Base-by-base conservation (phyloP, 2,888 invertebrate species). In the Erpobdella octoculata region DNA sequence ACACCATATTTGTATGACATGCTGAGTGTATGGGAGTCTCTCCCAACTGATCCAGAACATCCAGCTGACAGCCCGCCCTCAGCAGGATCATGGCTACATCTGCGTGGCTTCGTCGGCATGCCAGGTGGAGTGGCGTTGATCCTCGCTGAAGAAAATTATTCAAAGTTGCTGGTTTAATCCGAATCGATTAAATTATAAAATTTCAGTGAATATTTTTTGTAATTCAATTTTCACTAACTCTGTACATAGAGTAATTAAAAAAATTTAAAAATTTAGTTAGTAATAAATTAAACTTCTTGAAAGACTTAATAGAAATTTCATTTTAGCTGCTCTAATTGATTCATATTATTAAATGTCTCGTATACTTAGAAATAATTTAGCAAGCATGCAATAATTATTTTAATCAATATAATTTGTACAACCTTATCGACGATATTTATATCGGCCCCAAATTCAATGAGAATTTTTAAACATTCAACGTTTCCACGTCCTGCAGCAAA, bases 11-110 rank as follows among this genome's bases (percentile, higher is more conserved):
- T 77, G 86, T 86, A 35, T 84, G 78, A 18, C 86, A 85, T 35
- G 88, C 88, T 74, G 87, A 83, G 77, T 88, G 88, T 65, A 89
- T 81, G 31, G 88, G 84, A 70, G 86, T 87, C 78, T 89, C 88
- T 58, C 70, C 86, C 78, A 85, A 85, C 46, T 64, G 84, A 78
- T 89, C 89, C 12, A 87, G 82, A 59, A 86, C 84, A 81, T 90
- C 89, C 75, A 89, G 85, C 78, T 87, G 86, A 75, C 87, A 87
- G 59, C 87, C 88, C 61, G 86, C 86, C 76, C 87, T 86, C 59
- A 89, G 82, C 71, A 89, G 81, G 67, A 87, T 80, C 75, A 87
- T 80, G 1, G 88, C 88, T 72, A 88, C 86, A 70, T 85, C 81
- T 53, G 83, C 81, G 77, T 87, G 86, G 73, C 85, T 85, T 75